A percentile compares a stretch with the other conserved stretches of the same genome.
These are phyloP conservation scores for Drosophila hamatofila DNA, from an alignment of 2,888 invertebrate genomes.

Conservation along the genomic window DNA sequence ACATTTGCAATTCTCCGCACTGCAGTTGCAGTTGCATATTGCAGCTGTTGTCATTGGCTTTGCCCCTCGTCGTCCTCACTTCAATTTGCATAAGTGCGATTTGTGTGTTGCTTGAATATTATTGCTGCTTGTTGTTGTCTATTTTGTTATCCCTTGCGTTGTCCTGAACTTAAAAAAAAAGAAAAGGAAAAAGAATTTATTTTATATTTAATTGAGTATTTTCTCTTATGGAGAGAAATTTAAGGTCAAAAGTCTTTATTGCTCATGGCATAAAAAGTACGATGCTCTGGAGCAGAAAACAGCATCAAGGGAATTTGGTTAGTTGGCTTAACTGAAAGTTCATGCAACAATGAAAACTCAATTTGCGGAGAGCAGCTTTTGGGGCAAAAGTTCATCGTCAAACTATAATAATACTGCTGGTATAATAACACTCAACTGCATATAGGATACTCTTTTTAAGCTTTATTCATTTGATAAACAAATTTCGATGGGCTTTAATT, in stretches of 20 bases:
- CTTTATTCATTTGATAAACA: not conserved
- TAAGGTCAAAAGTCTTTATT: not conserved
- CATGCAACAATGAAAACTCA: not conserved
- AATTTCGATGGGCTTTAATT: too few relatives aligned
- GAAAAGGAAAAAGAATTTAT: not conserved
- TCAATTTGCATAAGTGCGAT: conserved; percentile 53
- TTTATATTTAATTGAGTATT: not conserved
- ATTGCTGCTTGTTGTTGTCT: not conserved
- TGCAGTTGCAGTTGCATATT: conserved; percentile 30
- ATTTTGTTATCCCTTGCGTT: not conserved
- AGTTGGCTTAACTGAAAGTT: not conserved
- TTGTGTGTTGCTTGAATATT: not conserved
- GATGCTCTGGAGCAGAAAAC: not conserved
- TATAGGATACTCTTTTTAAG: too few relatives aligned
- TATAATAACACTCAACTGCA: not conserved
- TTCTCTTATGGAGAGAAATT: not conserved
- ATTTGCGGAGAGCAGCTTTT: not conserved
- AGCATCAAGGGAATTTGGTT: not conserved
- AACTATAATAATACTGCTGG: not conserved
- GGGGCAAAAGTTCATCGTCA: not conserved
- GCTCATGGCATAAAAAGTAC: not conserved
- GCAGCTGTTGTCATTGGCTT: conserved; percentile 24
- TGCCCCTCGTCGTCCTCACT: conserved; percentile 16
- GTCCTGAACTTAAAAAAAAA: not conserved
- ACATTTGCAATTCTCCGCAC: conserved; percentile 20